Evolutionary conservation across 1,140 invertebrate species (phyloP).

Genomic region (Bilobella aurantiaca): DNA sequence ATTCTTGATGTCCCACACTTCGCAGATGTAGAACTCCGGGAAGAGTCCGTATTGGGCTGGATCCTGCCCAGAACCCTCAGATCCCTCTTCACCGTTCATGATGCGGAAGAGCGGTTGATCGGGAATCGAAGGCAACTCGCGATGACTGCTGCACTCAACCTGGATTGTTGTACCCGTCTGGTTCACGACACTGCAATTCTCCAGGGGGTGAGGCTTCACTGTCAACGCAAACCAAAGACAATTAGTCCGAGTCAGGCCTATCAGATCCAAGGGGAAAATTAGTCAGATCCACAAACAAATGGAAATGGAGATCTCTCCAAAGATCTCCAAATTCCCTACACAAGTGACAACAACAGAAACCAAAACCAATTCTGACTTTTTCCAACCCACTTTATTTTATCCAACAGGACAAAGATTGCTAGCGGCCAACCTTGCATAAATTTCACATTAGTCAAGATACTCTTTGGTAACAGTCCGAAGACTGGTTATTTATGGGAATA

Average conservation of each 20-base stretch:
- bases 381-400: too few relatives aligned
- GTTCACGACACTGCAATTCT: slow-evolving; percentile 74
- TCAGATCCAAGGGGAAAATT: background rate
- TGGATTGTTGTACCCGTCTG: slow-evolving; percentile 68
- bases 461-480: too few relatives aligned
- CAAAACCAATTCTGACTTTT: too few relatives aligned
- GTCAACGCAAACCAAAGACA: slow-evolving; percentile 1
- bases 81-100: slow-evolving; percentile 30
- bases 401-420: too few relatives aligned
- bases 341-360: too few relatives aligned
- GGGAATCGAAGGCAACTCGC: slow-evolving; percentile 31
- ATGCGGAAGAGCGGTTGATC: slow-evolving; percentile 34
- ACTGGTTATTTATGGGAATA: too few relatives aligned
- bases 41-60: slow-evolving; percentile 30
- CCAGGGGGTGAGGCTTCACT: slow-evolving; percentile 46
- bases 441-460: too few relatives aligned
- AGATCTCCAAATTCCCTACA: too few relatives aligned
- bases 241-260: background rate
- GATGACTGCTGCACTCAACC: slow-evolving; percentile 52
- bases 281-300: too few relatives aligned
- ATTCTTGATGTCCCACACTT: slow-evolving; percentile 35
- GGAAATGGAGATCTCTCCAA: too few relatives aligned
- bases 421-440: too few relatives aligned
- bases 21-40: slow-evolving; percentile 33
- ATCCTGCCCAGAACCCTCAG: slow-evolving; percentile 23